A percentile compares a stretch with the other conserved stretches of the same genome.
Conservation (phyloP, 2,888 invertebrate genomes). For the Onthophagus sagittarius region DNA sequence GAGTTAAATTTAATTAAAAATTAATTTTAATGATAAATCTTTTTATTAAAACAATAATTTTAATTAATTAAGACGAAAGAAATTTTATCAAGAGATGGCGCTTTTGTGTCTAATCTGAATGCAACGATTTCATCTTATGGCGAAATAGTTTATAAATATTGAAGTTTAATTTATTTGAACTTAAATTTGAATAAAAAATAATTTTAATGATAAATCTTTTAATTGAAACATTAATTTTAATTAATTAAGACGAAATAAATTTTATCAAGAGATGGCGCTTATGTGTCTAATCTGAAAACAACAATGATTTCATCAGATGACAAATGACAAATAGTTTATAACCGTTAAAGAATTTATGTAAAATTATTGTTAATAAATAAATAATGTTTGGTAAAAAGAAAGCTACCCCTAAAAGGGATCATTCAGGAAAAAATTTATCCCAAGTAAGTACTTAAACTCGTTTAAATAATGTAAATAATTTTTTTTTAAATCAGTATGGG, state of each 20-base stretch:
- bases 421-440: conserved; percentile 36
- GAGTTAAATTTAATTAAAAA: neutral
- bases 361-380: neutral
- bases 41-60: neutral
- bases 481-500: conserved; percentile 61
- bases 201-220: neutral
- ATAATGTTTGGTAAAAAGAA: conserved; percentile 43
- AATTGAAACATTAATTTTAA: neutral
- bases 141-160: neutral
- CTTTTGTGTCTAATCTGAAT: neutral
- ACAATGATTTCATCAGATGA: conserved; percentile 11
- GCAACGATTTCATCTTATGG: conserved; percentile 5
- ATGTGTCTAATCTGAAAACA: neutral
- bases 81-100: neutral
- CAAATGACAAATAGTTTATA: conserved; percentile 3
- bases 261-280: neutral
- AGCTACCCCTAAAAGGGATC: conserved; percentile 35
- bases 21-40: neutral
- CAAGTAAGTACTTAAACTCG: conserved; percentile 34
- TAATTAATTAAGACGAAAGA: neutral
- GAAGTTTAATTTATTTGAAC: neutral
- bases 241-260: neutral
- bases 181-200: neutral
- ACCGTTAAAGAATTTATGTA: neutral
- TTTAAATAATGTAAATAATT: neutral